Percentiles rank a stretch among this genome's conserved stretches.
Evolutionary conservation across 2,888 invertebrate genomes (phyloP).

Genomic region (Laothoe populi): DNA sequence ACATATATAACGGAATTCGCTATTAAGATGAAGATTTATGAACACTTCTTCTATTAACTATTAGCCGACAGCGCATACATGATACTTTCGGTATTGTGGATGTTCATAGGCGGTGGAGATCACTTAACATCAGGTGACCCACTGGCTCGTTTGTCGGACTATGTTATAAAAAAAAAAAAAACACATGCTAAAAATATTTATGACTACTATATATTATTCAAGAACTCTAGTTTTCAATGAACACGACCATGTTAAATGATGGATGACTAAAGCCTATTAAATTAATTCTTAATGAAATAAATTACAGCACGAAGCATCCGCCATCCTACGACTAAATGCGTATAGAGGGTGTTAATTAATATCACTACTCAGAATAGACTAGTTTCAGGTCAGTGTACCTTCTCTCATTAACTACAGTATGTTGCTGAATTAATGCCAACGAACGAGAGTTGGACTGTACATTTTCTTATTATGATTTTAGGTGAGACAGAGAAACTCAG

Average conservation of each 20-base stretch:
- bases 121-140: too few species aligned
- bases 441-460: background rate
- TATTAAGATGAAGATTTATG: too few species aligned
- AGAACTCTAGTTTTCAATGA: background rate
- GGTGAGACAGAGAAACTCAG: background rate
- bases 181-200: too few species aligned
- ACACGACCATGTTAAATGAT: background rate
- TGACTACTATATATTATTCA: too few species aligned
- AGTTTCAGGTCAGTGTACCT: conserved; percentile 45
- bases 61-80: too few species aligned
- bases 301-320: conserved; percentile 21
- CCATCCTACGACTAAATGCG: conserved; percentile 33
- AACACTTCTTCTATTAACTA: too few species aligned
- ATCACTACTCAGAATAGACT: conserved; percentile 47
- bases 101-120: too few species aligned
- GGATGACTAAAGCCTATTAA: conserved; percentile 17
- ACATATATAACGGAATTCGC: too few species aligned
- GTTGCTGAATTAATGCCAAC: conserved; percentile 21
- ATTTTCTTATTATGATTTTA: background rate
- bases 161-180: too few species aligned
- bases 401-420: conserved; percentile 30
- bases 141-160: too few species aligned
- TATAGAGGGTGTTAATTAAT: conserved; percentile 49
- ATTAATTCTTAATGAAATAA: conserved; percentile 19
- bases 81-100: too few species aligned